Percentiles rank a stretch among this genome's conserved stretches.
Evolutionary conservation across 1,140 invertebrate genomes (phyloP).

Genomic region (Pentalonia nigronervosa): DNA sequence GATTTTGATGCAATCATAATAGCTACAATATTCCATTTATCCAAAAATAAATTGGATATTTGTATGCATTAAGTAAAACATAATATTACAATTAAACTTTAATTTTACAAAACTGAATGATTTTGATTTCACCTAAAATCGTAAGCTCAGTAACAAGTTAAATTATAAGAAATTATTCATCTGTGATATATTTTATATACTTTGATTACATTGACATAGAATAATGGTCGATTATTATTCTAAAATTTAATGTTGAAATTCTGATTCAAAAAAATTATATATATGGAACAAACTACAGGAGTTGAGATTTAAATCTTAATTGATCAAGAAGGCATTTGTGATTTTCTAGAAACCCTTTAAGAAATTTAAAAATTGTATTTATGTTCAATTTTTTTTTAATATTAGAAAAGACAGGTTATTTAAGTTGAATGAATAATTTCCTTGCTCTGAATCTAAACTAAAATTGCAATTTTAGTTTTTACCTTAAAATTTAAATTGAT

Average conservation of each 20-base stretch:
- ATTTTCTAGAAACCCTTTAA: neutral
- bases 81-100: neutral
- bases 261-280: neutral
- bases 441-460: too few species aligned
- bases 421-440: too few species aligned
- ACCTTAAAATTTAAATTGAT: neutral
- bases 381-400: neutral
- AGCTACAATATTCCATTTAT: conserved; percentile 4
- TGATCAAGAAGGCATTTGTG: neutral
- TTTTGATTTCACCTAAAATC: neutral
- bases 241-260: neutral
- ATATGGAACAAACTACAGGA: neutral
- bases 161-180: neutral
- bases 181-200: neutral
- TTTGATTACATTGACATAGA: neutral
- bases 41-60: neutral
- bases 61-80: neutral
- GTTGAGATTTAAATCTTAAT: neutral
- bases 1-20: conserved; percentile 40
- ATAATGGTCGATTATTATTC: neutral
- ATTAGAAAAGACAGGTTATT: neutral
- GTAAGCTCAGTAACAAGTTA: neutral
- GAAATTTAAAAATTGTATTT: neutral
- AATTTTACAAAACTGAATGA: neutral
- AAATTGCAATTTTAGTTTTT: too few species aligned